Percentiles rank a stretch among this genome's conserved stretches.
Conservation (phyloP, 2,113 vertebrate genomes). For the Myrmophylax atrothorax region DNA sequence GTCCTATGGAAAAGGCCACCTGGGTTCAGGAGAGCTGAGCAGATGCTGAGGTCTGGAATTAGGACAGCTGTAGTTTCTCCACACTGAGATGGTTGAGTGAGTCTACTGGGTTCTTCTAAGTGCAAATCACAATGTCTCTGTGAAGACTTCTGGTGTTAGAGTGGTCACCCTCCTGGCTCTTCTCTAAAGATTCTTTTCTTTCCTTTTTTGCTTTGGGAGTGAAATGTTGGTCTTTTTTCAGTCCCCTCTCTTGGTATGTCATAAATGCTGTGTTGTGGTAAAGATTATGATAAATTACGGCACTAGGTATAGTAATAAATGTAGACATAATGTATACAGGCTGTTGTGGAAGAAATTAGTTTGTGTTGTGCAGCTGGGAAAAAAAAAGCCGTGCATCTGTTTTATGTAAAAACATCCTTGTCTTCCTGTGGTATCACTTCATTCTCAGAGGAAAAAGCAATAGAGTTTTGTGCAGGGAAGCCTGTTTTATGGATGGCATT, state of each 20-base stretch:
- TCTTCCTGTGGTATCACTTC: background rate
- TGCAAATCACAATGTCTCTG: background rate
- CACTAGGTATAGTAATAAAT: background rate
- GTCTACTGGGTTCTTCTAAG: background rate
- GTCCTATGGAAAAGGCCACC: background rate
- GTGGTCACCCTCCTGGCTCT: background rate
- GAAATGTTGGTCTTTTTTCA: background rate
- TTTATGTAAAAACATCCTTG: background rate
- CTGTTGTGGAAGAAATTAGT: background rate
- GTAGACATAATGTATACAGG: background rate
- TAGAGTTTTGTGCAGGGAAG: background rate
- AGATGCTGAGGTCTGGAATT: background rate
- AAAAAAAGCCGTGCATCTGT: background rate
- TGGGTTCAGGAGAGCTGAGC: background rate
- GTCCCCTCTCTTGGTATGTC: background rate
- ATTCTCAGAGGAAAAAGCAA: background rate
- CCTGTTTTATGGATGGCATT: background rate
- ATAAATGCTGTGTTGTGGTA: background rate
- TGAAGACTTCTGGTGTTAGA: background rate
- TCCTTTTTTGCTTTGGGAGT: background rate
- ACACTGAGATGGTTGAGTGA: background rate
- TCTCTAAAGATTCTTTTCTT: background rate
- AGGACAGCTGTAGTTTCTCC: background rate
- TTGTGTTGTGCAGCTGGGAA: background rate
- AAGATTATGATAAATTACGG: background rate